These are phyloP conservation scores for Caiman crocodilus DNA, from an alignment of 2,797 vertebrate species.

Conservation along the genomic window DNA sequence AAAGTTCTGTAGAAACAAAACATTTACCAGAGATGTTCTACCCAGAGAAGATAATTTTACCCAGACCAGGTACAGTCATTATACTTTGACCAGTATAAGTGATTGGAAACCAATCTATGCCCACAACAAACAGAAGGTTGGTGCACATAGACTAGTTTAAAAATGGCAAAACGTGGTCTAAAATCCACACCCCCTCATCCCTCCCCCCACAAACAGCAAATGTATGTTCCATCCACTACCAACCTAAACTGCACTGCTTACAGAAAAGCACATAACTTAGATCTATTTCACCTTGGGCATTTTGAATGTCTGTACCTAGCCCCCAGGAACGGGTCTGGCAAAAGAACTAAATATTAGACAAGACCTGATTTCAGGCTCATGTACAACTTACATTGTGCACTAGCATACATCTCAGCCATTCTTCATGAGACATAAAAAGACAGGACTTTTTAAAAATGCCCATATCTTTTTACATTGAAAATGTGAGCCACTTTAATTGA, in stretches of 20 bases:
- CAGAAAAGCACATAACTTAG: too few relatives aligned
- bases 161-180: too few relatives aligned
- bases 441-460: background rate
- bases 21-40: background rate
- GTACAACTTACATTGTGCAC: background rate
- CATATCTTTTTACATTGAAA: background rate
- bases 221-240: too few relatives aligned
- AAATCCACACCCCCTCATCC: too few relatives aligned
- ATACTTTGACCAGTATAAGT: too few relatives aligned
- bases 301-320: too few relatives aligned
- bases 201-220: too few relatives aligned
- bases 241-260: too few relatives aligned
- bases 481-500: background rate
- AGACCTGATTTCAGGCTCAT: background rate
- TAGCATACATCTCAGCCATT: background rate
- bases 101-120: too few relatives aligned
- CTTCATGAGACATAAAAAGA: background rate
- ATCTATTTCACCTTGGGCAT: too few relatives aligned
- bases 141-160: too few relatives aligned
- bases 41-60: background rate
- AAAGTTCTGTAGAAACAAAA: background rate
- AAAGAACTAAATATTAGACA: background rate
- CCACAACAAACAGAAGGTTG: too few relatives aligned
- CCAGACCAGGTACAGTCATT: background rate
- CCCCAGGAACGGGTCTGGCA: background rate